Conservation (phyloP, 2,113 vertebrate species). For the Rhabdomys dilectus region DNA sequence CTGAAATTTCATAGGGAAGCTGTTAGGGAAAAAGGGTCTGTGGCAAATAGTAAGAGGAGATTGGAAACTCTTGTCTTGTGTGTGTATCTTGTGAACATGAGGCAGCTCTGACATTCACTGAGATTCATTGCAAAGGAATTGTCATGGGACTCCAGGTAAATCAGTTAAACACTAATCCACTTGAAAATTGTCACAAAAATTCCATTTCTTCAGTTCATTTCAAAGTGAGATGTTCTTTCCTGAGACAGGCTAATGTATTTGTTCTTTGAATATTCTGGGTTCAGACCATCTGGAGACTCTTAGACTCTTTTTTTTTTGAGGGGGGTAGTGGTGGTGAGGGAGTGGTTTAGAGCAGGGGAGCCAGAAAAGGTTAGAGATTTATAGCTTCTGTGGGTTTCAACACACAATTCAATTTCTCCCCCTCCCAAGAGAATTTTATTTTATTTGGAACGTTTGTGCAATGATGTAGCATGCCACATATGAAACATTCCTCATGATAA, state of each 20-base stretch:
- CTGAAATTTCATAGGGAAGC: neutral
- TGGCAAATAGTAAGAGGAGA: neutral
- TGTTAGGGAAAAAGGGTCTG: neutral
- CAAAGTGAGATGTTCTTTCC: conserved; percentile 61
- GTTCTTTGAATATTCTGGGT: conserved; percentile 39
- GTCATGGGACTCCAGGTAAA: neutral
- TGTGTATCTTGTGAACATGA: neutral
- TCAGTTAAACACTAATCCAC: conserved; percentile 22
- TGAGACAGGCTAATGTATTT: conserved; percentile 50
- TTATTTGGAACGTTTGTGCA: conserved; percentile 71
- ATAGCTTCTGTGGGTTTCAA: conserved; percentile 66
- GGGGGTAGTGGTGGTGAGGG: too few relatives aligned
- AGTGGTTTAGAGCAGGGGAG: neutral
- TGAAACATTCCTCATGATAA: conserved; percentile 59
- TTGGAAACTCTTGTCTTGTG: neutral
- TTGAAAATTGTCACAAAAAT: conserved; percentile 2
- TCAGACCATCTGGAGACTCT: conserved; percentile 72
- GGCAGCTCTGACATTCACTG: neutral
- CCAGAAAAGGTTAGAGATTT: conserved; percentile 62
- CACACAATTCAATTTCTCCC: neutral
- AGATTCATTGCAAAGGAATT: conserved; percentile 4
- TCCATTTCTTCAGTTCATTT: conserved; percentile 43
- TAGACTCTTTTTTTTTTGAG: conserved; percentile 38
- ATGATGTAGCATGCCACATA: conserved; percentile 9
- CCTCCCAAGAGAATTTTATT: conserved; percentile 51